A percentile compares a stretch with the other conserved stretches of the same genome.
Evolutionary conservation across 2,888 invertebrate genomes (phyloP).

Genomic region (Tetramorium bicarinatum): DNA sequence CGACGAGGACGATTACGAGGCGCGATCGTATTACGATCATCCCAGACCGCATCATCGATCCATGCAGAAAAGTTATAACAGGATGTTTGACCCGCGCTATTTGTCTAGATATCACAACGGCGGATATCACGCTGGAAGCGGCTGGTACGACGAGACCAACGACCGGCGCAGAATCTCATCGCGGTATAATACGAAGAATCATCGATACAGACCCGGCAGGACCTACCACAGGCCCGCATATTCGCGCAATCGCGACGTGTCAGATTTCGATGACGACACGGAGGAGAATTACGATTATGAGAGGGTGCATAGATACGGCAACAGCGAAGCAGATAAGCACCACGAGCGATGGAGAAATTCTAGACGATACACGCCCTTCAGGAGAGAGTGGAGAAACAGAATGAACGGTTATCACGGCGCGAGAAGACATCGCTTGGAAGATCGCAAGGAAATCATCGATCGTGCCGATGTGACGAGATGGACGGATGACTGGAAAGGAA

Average conservation of each 20-base stretch:
- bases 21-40: conserved; percentile 59
- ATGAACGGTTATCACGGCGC: conserved; percentile 26
- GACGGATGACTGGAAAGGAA: conserved; percentile 58
- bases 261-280: conserved; percentile 58
- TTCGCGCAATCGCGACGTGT: conserved; percentile 59
- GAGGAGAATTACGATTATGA: conserved; percentile 50
- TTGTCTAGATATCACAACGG: conserved; percentile 55
- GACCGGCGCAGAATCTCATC: conserved; percentile 59
- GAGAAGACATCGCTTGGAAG: conserved; percentile 51
- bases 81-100: conserved; percentile 65
- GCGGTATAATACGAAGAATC: conserved; percentile 42
- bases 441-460: conserved; percentile 18
- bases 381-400: conserved; percentile 47
- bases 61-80: conserved; percentile 46
- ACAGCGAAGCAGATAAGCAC: conserved; percentile 42
- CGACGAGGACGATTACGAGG: conserved; percentile 67
- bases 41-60: conserved; percentile 48
- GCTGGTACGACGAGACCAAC: conserved; percentile 59
- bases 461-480: background rate
- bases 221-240: conserved; percentile 36
- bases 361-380: conserved; percentile 42
- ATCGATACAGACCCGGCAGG: conserved; percentile 36
- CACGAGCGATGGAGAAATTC: conserved; percentile 55
- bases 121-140: conserved; percentile 43
- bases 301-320: conserved; percentile 37